Evolutionary conservation across 2,113 vertebrate species (phyloP).

Genomic region (Erythrocercus mccallii): DNA sequence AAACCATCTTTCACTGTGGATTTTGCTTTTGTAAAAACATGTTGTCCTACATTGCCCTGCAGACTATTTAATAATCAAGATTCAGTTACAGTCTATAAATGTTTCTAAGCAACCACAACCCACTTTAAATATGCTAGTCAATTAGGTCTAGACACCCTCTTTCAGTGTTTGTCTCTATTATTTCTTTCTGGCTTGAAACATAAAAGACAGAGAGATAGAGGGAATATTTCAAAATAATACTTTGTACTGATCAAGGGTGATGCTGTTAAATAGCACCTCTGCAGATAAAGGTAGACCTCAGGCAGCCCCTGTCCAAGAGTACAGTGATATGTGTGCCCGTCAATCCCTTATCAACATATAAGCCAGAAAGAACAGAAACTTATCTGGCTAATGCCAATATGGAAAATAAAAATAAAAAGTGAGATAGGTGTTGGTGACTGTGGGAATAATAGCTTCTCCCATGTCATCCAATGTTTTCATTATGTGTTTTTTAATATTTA

Average conservation of each 20-base stretch:
- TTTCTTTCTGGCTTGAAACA: slow-evolving; percentile 1
- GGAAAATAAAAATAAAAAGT: neutral
- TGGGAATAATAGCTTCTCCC: neutral
- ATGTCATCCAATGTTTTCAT: neutral
- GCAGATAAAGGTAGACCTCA: neutral
- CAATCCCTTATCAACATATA: neutral
- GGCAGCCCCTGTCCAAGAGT: neutral
- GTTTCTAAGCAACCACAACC: slow-evolving; percentile 38
- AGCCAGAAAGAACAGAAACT: neutral
- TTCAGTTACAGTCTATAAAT: slow-evolving; percentile 10
- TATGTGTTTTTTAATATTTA: neutral
- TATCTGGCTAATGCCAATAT: neutral
- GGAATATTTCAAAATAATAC: neutral
- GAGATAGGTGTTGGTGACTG: neutral
- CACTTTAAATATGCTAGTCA: slow-evolving; percentile 20
- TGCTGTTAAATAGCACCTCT: neutral
- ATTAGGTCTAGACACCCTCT: slow-evolving; percentile 11
- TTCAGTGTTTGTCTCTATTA: neutral
- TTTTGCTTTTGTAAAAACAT: neutral
- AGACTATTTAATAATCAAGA: neutral
- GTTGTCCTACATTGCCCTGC: neutral
- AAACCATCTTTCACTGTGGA: neutral
- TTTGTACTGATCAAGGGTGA: neutral
- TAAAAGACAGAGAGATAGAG: neutral
- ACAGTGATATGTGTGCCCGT: neutral